phyloP scores from a whole-genome alignment of 2,888 invertebrate species.

The Notodonta ziczac region DNA sequence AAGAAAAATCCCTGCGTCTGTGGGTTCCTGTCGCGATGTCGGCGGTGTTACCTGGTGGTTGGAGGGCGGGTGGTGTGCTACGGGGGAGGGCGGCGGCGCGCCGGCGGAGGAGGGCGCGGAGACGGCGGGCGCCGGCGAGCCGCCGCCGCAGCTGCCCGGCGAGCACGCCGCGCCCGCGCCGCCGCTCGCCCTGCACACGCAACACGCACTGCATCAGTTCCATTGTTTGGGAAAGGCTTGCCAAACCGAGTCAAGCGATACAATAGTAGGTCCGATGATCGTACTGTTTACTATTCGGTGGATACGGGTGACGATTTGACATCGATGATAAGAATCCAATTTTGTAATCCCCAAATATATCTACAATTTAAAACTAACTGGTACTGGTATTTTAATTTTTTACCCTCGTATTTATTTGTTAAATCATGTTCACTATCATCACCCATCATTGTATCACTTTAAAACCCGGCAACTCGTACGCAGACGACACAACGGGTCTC shows the following conservation, averaged over 20 bases:
- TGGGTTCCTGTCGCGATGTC: no score
- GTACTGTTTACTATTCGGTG: neutral
- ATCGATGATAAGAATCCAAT: no score
- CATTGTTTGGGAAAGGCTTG: neutral
- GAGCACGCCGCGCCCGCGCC: constrained; percentile 62
- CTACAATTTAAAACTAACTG: no score
- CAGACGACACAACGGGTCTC: constrained; percentile 16
- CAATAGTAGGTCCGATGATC: neutral
- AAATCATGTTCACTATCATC: neutral
- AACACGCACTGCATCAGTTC: constrained; percentile 2
- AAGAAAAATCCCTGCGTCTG: no score
- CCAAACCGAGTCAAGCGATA: neutral
- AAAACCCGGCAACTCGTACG: neutral
- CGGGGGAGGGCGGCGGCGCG: constrained; percentile 69
- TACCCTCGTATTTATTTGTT: no score
- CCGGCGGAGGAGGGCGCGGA: constrained; percentile 75
- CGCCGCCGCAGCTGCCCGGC: constrained; percentile 78
- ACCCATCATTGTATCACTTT: neutral
- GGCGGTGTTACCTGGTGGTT: constrained; percentile 55
- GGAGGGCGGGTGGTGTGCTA: constrained; percentile 32
- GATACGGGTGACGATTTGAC: no score
- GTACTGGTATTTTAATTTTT: no score
- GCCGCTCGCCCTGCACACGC: constrained; percentile 28
- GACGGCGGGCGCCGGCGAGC: constrained; percentile 73
- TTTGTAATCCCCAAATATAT: no score